Conservation (phyloP, 2,888 invertebrate genomes). For the Orchesella flavescens region DNA sequence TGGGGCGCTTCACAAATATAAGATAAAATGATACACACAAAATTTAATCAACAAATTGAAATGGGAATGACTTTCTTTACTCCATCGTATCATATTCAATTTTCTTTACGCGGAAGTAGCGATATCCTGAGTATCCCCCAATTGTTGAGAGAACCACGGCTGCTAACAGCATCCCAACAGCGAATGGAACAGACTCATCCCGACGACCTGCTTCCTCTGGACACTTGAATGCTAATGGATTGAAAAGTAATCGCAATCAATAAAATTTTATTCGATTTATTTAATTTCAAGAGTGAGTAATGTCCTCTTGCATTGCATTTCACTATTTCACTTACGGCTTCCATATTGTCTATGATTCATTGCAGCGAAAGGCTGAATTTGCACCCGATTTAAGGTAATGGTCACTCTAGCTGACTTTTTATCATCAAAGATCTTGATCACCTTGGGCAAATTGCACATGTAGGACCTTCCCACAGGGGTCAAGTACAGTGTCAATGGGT, state of each 20-base stretch:
- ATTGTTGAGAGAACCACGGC: slow-evolving; percentile 87
- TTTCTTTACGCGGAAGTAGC: slow-evolving; percentile 91
- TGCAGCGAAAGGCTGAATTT: slow-evolving; percentile 91
- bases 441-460: slow-evolving; percentile 81
- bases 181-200: slow-evolving; percentile 89
- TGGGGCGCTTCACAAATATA: too few relatives aligned
- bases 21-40: too few relatives aligned
- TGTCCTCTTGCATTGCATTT: too few relatives aligned
- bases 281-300: too few relatives aligned
- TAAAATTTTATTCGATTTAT: neutral
- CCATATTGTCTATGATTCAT: slow-evolving; percentile 81
- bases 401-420: slow-evolving; percentile 76
- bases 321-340: slow-evolving; percentile 74
- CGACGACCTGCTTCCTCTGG: slow-evolving; percentile 76
- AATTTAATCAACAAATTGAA: too few relatives aligned
- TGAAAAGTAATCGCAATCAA: neutral
- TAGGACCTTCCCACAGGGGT: slow-evolving; percentile 92
- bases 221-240: slow-evolving; percentile 80
- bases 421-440: slow-evolving; percentile 78
- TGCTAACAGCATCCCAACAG: slow-evolving; percentile 88
- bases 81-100: slow-evolving; percentile 95
- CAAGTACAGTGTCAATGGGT: slow-evolving; percentile 79
- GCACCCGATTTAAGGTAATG: slow-evolving; percentile 81
- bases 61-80: slow-evolving; percentile 76
- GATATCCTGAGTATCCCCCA: slow-evolving; percentile 88